Base-by-base conservation (phyloP, 2,888 invertebrate genomes). In the Muscina levida region DNA sequence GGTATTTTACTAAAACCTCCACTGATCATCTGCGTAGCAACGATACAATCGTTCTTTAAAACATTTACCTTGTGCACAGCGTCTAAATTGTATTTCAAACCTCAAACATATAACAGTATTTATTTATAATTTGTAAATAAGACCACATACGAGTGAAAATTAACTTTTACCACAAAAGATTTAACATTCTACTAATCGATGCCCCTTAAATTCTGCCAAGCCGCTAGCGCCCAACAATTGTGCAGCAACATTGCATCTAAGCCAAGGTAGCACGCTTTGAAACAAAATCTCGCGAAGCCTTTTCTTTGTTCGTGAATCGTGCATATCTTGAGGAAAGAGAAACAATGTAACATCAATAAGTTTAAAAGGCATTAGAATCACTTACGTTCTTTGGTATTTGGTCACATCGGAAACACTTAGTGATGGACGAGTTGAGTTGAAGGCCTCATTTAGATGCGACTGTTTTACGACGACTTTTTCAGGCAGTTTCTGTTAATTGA, bases 311-410 rank as follows among this genome's bases (percentile, higher is more conserved):
- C 37, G 93, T 90, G 85, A 94, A 94, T 65, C 92, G 91, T 73
- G 91, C 91, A 85, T 94, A 94, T 84, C 94, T 94, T 3, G 31
- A 31, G 8, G 88, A 88, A 91, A 67, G 1, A 68, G 11, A 67
- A 8, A 26, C 26, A 8, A 51, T 31, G 1, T 66, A 48, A 57
- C 39, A 13, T 6, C 46, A 11, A 24, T 44, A 11, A n/a, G n/a
- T 2, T 10, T n/a, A 17, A 11, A 39, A n/a, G 1, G 3, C 3
- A 31, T 31, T 31, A 5, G 3, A 3, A 8, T 31, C 37, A 85
- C 95, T 93, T 90, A 97, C 96, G 96, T 95, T 87, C 91, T 92
- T 84, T 94, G 93, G 88, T 95, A 97, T 90, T 94, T 95, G 15
- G 90, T 84, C 82, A 93, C 92, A 87, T 97, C 97, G 31, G 92